phyloP scores from a whole-genome alignment of 30 jellyfish, hydroid and myxozoan genomes.

The Cassiopea andromeda region DNA sequence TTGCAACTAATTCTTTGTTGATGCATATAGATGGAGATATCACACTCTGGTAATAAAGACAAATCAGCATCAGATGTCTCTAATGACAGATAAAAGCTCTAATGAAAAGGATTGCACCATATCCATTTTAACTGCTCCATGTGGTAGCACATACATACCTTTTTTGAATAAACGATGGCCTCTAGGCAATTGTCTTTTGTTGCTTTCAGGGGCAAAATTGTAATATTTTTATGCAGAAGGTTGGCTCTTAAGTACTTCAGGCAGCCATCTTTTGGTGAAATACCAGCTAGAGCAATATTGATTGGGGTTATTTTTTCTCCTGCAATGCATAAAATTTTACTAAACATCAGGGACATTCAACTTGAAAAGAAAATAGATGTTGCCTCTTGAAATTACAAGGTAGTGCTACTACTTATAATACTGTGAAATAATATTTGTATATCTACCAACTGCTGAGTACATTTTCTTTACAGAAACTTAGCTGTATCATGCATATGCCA shows the following conservation, averaged over 20 bases:
- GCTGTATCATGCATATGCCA: no score
- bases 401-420: no score
- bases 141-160: slow-evolving; percentile 24
- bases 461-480: no score
- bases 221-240: slow-evolving; percentile 9
- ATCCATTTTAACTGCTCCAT: no score
- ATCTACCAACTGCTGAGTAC: no score
- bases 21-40: slow-evolving; percentile 32
- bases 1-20: slow-evolving; percentile 37
- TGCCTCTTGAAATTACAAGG: no score
- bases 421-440: no score
- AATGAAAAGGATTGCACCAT: no score
- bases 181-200: slow-evolving; percentile 13
- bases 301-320: slow-evolving; percentile 39
- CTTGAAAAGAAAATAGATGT: no score
- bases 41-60: slow-evolving; percentile 15
- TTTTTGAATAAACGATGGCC: slow-evolving; percentile 38
- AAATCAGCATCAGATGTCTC: neutral
- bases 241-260: slow-evolving; percentile 20
- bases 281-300: slow-evolving; percentile 47
- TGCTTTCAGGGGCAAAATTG: slow-evolving; percentile 40
- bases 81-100: no score
- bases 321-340: neutral
- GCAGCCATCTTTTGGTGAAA: slow-evolving; percentile 61
- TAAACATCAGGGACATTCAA: neutral